Evolutionary conservation across 2,888 invertebrate genomes (phyloP), one percentile per base, ranked within the genome.

Genomic region (Antheraea yamamai): DNA sequence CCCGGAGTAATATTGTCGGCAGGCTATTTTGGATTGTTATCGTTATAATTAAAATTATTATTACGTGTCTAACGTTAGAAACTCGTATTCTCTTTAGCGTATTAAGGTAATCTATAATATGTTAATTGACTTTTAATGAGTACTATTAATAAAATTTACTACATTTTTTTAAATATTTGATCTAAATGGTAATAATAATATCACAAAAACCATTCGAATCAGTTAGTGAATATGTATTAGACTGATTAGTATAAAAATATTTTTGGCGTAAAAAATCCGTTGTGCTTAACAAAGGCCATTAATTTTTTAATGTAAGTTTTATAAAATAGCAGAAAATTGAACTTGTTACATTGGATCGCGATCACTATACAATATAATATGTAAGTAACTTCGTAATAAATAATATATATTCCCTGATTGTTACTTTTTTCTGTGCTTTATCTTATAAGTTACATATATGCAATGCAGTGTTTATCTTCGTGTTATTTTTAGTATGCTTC

Each of bases 1-100:
- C 76, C 82, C 82, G 80, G 81, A 82, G 89, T 88, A 88, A 92
- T 92, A 91, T 87, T 85, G 84, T 8, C 77, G 79, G 78, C 75
- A 80, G 79, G 80, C 76, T 78, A 77, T 77, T 74, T 77, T 77
- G 81, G 77, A 73, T 39, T 39, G 35, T n/a, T 10, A 8, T 70
- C 16, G 20, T 55, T n/a, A 16, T 23, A 18, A 66, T 26, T 30
- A 16, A 66, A 30, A 26, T 30, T 18, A 12, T 30, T 66, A 3
- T 16, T 23, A 26, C 16, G 47, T 12, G 1, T 30, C 7, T 30
- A 30, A 16, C 16, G 1, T 4, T 30, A 16, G 6, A 55, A 55
- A 4, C 4, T 20, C 20, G 18, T 55, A 55, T 20, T 20, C 20
- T 55, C 55, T 55, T 55, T 55, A 7, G 7, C 55, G 18, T 7